Evolutionary conservation across 1,140 invertebrate species (phyloP).

Genomic region (Ptiloglossa arizonensis): DNA sequence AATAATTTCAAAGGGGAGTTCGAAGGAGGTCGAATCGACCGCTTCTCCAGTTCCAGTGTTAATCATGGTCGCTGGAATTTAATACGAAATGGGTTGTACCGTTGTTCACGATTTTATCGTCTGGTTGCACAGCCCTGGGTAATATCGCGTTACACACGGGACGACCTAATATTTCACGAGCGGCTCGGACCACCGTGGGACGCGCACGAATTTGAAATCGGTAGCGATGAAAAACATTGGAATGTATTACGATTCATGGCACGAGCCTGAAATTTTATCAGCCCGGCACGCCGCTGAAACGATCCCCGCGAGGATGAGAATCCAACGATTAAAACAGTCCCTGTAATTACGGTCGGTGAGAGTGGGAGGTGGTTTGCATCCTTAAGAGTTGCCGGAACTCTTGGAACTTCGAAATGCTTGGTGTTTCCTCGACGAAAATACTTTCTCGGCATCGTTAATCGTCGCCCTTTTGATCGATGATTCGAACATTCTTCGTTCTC

Average conservation of each 20-base stretch:
- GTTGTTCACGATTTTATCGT: too few species aligned
- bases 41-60: too few species aligned
- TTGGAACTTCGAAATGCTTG: background rate
- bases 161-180: too few species aligned
- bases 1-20: too few species aligned
- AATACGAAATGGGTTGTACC: too few species aligned
- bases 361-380: conserved; percentile 2
- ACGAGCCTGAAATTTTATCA: background rate
- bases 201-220: background rate
- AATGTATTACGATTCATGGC: background rate
- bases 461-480: background rate
- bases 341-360: conserved; percentile 3
- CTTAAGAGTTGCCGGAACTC: background rate
- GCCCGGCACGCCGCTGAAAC: too few species aligned
- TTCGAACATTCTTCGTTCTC: background rate
- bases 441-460: background rate
- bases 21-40: too few species aligned
- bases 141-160: too few species aligned
- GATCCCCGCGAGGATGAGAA: background rate
- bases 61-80: too few species aligned
- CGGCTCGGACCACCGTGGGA: too few species aligned
- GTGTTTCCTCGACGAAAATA: conserved; percentile 22
- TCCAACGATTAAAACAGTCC: background rate
- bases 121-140: too few species aligned
- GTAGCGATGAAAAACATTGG: background rate